Conservation (phyloP, 2,113 vertebrate species). For the Monopterus albus region DNA sequence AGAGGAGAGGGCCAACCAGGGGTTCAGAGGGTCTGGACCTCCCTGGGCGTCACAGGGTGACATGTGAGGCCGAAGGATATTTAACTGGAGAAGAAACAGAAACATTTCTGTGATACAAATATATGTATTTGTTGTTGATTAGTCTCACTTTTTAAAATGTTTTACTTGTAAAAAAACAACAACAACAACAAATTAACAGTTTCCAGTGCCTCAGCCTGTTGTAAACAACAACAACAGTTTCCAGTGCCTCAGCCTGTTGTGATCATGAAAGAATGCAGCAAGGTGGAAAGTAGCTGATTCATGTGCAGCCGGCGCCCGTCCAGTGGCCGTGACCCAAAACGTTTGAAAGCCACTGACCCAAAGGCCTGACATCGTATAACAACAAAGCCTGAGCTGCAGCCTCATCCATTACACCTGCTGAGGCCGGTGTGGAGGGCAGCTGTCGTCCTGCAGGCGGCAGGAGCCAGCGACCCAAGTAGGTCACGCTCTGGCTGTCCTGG, state of each 20-base stretch:
- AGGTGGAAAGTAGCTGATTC: not conserved
- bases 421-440: not conserved
- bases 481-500: constrained; percentile 66
- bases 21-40: too few relatives aligned
- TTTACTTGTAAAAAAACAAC: not conserved
- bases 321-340: not conserved
- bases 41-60: not conserved
- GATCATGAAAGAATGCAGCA: not conserved
- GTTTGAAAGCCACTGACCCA: constrained; percentile 34
- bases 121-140: not conserved
- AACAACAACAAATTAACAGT: too few relatives aligned
- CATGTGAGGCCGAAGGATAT: not conserved
- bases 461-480: constrained; percentile 69
- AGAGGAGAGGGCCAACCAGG: too few relatives aligned
- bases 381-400: constrained; percentile 1
- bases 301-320: not conserved
- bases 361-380: constrained; percentile 26
- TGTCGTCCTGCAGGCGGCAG: constrained; percentile 46
- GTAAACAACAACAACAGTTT: not conserved
- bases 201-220: not conserved
- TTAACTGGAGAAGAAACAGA: not conserved
- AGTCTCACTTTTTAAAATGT: not conserved
- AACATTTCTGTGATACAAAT: not conserved
- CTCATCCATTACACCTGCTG: constrained; percentile 33
- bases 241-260: not conserved